Conservation (phyloP, 2,888 invertebrate genomes). For the Aethes cnicana region DNA sequence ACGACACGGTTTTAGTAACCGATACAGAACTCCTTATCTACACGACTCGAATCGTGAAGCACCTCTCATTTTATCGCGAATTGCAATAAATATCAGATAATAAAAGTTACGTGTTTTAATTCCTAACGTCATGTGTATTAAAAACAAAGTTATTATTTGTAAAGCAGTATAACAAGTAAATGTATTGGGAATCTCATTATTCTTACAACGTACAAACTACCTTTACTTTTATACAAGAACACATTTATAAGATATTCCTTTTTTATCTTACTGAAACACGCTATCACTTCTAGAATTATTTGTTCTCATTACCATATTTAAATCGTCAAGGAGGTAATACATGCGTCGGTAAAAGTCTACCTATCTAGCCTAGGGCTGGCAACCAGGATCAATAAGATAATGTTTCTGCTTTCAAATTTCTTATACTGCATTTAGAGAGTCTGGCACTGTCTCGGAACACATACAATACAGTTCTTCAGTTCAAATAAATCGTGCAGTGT, state of each 20-base stretch:
- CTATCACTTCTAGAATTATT: background rate
- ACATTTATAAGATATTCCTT: background rate
- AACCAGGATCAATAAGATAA: background rate
- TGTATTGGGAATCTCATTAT: background rate
- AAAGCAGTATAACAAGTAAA: too few species aligned
- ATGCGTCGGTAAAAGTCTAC: constrained; percentile 8
- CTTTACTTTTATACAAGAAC: background rate
- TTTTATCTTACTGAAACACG: background rate
- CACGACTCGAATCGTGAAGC: constrained; percentile 50
- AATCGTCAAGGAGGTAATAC: constrained; percentile 4
- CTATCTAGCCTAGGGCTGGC: constrained; percentile 13
- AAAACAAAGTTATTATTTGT: background rate
- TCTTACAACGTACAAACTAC: too few species aligned
- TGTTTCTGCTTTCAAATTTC: background rate
- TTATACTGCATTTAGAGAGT: background rate
- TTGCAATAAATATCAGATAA: constrained; percentile 62
- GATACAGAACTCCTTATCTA: constrained; percentile 49
- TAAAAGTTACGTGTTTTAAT: constrained; percentile 57
- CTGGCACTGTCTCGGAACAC: background rate
- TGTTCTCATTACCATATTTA: constrained; percentile 8
- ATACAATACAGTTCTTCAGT: background rate
- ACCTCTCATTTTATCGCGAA: constrained; percentile 65
- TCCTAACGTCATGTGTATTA: constrained; percentile 50
- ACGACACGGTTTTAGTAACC: constrained; percentile 48
- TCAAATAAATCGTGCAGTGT: background rate